Evolutionary conservation across 2,888 invertebrate genomes (phyloP).

Genomic region (Coleophora deauratella): DNA sequence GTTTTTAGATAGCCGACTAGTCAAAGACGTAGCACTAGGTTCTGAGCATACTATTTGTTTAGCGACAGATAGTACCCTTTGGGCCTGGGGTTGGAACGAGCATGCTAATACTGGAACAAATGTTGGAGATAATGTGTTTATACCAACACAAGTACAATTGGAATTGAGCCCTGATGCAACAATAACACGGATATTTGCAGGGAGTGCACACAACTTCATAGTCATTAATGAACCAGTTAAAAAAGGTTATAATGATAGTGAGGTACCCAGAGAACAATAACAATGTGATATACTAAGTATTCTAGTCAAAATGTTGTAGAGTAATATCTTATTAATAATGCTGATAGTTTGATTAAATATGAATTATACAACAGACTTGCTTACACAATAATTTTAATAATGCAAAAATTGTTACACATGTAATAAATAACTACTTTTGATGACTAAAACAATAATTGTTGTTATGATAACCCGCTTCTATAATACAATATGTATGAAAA

Average conservation of each 20-base stretch:
- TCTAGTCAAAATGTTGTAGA: slow-evolving; percentile 6
- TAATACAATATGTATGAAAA: background rate
- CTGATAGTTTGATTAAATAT: too few relatives aligned
- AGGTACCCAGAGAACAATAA: background rate
- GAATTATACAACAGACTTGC: too few relatives aligned
- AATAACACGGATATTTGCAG: slow-evolving; percentile 50
- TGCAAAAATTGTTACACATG: background rate
- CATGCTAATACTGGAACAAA: slow-evolving; percentile 87
- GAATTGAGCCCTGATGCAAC: slow-evolving; percentile 21
- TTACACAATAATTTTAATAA: background rate
- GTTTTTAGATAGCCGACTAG: slow-evolving; percentile 55
- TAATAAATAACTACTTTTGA: background rate
- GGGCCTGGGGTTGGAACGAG: slow-evolving; percentile 94
- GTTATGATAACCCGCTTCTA: background rate
- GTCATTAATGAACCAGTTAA: slow-evolving; percentile 25
- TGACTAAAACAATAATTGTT: background rate
- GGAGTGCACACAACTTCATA: slow-evolving; percentile 63
- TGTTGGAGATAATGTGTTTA: slow-evolving; percentile 34
- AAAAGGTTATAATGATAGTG: slow-evolving; percentile 2
- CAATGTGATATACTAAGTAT: background rate
- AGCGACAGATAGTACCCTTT: slow-evolving; percentile 76
- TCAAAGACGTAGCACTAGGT: slow-evolving; percentile 78
- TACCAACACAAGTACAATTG: slow-evolving; percentile 44
- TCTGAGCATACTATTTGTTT: slow-evolving; percentile 87
- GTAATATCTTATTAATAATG: too few relatives aligned